Evolutionary conservation across 2,113 vertebrate species (phyloP).

Genomic region (Heloderma charlesbogerti): DNA sequence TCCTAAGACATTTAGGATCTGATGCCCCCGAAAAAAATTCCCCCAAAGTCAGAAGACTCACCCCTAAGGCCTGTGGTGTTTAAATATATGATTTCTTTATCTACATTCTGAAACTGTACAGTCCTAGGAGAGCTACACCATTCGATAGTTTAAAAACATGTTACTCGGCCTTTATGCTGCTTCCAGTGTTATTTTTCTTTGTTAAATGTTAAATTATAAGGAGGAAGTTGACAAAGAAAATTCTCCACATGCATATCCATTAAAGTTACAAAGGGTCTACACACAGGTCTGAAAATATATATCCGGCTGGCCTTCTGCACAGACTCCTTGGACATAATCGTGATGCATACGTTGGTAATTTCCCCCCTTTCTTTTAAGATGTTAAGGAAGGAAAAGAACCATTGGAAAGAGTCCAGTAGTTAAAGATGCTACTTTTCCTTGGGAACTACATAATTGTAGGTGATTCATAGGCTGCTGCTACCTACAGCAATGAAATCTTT

Average conservation of each 20-base stretch:
- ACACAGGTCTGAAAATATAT: background rate
- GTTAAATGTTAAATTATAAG: background rate
- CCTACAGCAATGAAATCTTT: constrained; percentile 68
- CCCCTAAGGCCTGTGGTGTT: background rate
- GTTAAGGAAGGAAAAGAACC: background rate
- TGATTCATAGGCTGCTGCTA: constrained; percentile 65
- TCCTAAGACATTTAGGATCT: background rate
- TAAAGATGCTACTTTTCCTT: constrained; percentile 55
- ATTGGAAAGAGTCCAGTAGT: background rate
- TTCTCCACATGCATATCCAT: background rate
- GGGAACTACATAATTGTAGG: constrained; percentile 61
- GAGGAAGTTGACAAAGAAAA: background rate
- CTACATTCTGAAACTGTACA: background rate
- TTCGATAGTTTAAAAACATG: background rate
- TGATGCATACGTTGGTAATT: background rate
- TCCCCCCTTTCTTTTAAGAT: background rate
- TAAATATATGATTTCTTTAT: background rate
- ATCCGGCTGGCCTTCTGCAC: background rate
- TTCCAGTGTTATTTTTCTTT: background rate
- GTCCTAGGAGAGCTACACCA: background rate
- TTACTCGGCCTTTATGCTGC: background rate
- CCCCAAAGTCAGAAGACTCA: background rate
- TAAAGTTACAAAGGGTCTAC: background rate
- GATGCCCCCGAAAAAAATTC: background rate
- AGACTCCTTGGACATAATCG: background rate